Evolutionary conservation across 2,888 invertebrate species (phyloP), one percentile per base, ranked within the genome.

Genomic region (Lasioglossum calceatum): DNA sequence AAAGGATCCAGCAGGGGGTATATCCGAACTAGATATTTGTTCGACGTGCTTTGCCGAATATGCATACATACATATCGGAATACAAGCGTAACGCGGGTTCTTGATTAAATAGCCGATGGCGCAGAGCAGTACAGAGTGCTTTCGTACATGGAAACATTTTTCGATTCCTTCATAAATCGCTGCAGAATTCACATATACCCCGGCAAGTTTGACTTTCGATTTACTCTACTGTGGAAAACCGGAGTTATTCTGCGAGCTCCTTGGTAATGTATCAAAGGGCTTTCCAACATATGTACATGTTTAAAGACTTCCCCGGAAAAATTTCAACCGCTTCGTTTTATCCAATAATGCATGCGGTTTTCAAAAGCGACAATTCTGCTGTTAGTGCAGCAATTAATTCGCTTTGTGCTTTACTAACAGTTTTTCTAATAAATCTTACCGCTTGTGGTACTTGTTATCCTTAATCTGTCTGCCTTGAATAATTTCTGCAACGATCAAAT

Each of bases 51-150:
- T 84, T 74, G 78, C 58, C 54, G 64, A 77, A 50, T 47, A 47
- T 47, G 16, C 47, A 16, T 47, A 16, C 44, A 64, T 8, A 16
- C 16, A 19, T 64, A 72, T 8, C 14, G 76, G 32, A 72, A 32
- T 64, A 73, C 70, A 58, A 84, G 47, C 74, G 47, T 50, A 58
- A 70, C 67, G 36, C 67, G 85, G 78, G 23, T 78, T 84, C 74
- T 58, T 78, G 78, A 78, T 84, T 84, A 84, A 84, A 84, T 75
- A 84, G 85, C 78, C 85, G n/a, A 39, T 16, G 74, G 84, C 85
- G 70, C 32, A 50, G 58, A 36, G 19, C 32, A 5, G 36, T 58
- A 47, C 16, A 12, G 27, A 47, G 23, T 10, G 50, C 64, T 73
- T 67, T 76, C 64, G 42, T 67, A n/a, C 72, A 36, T 10, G 32